A percentile compares a stretch with the other conserved stretches of the same genome.
These are phyloP conservation scores for Erebia ligea DNA, from an alignment of 2,888 invertebrate species.

Conservation along the genomic window DNA sequence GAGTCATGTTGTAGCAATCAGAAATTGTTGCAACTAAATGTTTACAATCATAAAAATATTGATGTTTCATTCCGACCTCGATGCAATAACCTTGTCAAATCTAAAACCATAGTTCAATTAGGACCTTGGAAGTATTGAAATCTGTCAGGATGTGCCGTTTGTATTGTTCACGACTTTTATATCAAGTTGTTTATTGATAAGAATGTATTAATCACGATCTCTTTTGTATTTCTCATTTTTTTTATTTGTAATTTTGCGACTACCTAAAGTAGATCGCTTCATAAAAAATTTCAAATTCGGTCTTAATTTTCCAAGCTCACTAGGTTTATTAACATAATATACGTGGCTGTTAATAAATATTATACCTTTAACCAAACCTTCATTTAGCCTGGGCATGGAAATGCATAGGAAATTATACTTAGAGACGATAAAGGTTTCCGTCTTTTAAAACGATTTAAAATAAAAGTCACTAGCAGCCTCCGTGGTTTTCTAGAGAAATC, in stretches of 20 bases:
- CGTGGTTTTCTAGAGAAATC: too few relatives aligned
- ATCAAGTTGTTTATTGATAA: slow-evolving; percentile 39
- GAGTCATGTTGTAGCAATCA: slow-evolving; percentile 18
- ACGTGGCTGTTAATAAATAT: too few relatives aligned
- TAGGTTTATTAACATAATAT: too few relatives aligned
- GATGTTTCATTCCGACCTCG: slow-evolving; percentile 28
- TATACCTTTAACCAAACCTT: too few relatives aligned
- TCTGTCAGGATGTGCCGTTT: slow-evolving; percentile 69
- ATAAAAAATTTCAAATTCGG: not conserved
- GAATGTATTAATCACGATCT: slow-evolving; percentile 33
- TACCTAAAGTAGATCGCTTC: slow-evolving; percentile 6
- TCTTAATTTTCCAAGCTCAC: too few relatives aligned
- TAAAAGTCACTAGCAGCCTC: too few relatives aligned
- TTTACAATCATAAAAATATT: slow-evolving; percentile 25
- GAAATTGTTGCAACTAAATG: slow-evolving; percentile 15
- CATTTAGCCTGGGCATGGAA: too few relatives aligned
- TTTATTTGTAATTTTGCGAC: not conserved
- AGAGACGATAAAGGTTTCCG: too few relatives aligned
- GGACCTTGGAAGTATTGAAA: slow-evolving; percentile 70
- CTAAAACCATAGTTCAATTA: slow-evolving; percentile 54
- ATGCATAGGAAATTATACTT: too few relatives aligned
- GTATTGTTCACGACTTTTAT: slow-evolving; percentile 57
- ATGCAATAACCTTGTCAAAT: slow-evolving; percentile 66
- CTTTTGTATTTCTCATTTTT: not conserved
- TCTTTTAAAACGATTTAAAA: too few relatives aligned